Conservation (phyloP, 2,888 invertebrate genomes). For the Scaptomyza parva region DNA sequence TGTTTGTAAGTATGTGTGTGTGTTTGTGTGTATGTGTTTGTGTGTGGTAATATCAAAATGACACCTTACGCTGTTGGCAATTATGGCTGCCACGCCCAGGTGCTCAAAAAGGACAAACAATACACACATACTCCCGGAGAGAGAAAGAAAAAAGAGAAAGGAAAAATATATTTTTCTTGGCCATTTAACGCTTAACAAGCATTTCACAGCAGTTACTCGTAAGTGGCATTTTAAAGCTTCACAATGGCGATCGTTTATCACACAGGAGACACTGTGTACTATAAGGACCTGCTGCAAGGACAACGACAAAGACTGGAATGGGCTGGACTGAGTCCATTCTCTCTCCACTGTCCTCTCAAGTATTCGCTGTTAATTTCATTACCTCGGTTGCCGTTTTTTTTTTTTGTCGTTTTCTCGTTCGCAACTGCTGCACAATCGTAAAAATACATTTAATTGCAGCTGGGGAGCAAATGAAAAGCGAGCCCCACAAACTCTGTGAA, state of each 20-base stretch:
- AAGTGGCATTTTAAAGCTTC: constrained; percentile 77
- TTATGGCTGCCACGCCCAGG: constrained; percentile 58
- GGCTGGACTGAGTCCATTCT: no score
- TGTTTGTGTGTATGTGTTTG: not conserved
- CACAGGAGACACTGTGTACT: constrained; percentile 25
- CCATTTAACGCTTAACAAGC: constrained; percentile 72
- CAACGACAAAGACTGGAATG: no score
- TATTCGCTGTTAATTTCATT: constrained; percentile 68
- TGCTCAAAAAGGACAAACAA: constrained; percentile 22
- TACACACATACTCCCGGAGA: not conserved
- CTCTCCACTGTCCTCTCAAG: constrained; percentile 5
- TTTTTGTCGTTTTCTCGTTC: no score
- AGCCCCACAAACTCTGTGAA: constrained; percentile 20
- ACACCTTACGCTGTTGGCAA: constrained; percentile 47
- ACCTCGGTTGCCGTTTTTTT: constrained; percentile 37
- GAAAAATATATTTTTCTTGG: constrained; percentile 59
- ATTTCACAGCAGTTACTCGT: constrained; percentile 70
- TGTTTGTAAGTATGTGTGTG: not conserved
- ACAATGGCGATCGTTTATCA: constrained; percentile 72
- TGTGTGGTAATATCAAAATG: constrained; percentile 60
- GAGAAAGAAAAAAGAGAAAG: not conserved
- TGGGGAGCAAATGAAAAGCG: constrained; percentile 64
- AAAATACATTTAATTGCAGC: constrained; percentile 79
- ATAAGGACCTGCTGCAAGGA: not conserved
- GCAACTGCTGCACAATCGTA: constrained; percentile 71